Percentiles rank a stretch among this genome's conserved stretches.
phyloP scores from a whole-genome alignment of 2,797 vertebrate species.

The Masticophis lateralis region DNA sequence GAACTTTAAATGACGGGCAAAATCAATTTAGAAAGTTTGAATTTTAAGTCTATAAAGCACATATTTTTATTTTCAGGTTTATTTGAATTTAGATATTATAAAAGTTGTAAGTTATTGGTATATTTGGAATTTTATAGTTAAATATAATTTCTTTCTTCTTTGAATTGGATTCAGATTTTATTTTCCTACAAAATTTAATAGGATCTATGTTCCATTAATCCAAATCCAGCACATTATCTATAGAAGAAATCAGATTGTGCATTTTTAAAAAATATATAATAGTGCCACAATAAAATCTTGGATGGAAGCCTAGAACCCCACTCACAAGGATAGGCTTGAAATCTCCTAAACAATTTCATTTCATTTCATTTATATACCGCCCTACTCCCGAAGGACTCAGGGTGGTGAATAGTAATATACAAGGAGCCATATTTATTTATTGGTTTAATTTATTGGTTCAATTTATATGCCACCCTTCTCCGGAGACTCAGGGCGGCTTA shows the following conservation, averaged over 20 bases:
- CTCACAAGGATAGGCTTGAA: too few species aligned
- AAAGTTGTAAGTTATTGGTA: background rate
- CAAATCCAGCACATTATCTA: background rate
- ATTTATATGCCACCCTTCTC: too few species aligned
- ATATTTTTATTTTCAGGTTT: background rate
- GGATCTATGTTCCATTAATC: background rate
- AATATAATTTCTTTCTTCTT: background rate
- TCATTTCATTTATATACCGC: too few species aligned
- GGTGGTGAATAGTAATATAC: background rate
- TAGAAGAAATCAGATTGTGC: background rate
- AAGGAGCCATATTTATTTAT: background rate
- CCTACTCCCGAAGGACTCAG: too few species aligned
- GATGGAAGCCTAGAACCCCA: too few species aligned
- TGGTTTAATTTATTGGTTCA: too few species aligned
- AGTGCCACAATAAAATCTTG: background rate
- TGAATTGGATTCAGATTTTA: background rate
- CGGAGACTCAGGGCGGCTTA: too few species aligned
- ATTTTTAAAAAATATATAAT: background rate
- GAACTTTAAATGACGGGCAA: background rate
- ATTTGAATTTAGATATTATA: background rate
- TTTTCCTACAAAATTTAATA: background rate
- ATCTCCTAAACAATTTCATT: too few species aligned
- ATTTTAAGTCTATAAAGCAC: background rate
- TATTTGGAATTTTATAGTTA: background rate
- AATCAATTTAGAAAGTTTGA: background rate